phyloP scores from a whole-genome alignment of 2,888 invertebrate species.

The Drosophila merina region DNA sequence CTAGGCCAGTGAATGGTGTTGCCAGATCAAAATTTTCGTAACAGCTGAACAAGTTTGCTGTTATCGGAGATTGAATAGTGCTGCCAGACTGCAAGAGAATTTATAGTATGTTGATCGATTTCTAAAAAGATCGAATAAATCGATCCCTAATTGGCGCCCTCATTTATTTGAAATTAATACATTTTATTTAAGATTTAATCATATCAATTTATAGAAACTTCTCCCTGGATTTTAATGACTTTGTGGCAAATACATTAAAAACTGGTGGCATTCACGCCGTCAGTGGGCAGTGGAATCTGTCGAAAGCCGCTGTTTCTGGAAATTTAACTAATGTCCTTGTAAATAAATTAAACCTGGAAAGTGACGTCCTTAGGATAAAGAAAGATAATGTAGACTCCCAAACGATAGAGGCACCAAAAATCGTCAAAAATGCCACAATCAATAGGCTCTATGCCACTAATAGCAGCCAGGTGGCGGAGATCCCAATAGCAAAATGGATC shows the following conservation, averaged over 20 bases:
- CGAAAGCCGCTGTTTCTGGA: constrained; percentile 67
- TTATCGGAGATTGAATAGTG: background rate
- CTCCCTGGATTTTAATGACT: constrained; percentile 82
- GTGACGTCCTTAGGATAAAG: constrained; percentile 84
- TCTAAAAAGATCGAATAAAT: too few species aligned
- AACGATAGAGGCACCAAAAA: constrained; percentile 74
- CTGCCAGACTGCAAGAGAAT: background rate
- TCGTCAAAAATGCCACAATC: constrained; percentile 76
- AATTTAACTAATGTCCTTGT: constrained; percentile 82
- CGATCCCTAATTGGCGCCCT: background rate
- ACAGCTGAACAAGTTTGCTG: too few species aligned
- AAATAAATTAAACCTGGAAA: constrained; percentile 85
- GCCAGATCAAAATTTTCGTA: background rate
- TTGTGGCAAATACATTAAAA: constrained; percentile 83
- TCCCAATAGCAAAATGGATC: constrained; percentile 85
- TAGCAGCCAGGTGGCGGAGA: constrained; percentile 82
- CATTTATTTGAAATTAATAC: background rate
- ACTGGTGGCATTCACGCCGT: constrained; percentile 84
- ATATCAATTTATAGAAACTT: constrained; percentile 55
- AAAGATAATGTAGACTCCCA: constrained; percentile 48
- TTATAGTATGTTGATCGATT: too few species aligned
- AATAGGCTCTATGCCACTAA: constrained; percentile 81
- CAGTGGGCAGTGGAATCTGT: constrained; percentile 78
- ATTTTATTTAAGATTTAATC: too few species aligned
- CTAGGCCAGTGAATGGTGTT: background rate